Percentiles rank a stretch among this genome's conserved stretches.
phyloP scores from a whole-genome alignment of 2,797 vertebrate genomes.

The Tinamus major region DNA sequence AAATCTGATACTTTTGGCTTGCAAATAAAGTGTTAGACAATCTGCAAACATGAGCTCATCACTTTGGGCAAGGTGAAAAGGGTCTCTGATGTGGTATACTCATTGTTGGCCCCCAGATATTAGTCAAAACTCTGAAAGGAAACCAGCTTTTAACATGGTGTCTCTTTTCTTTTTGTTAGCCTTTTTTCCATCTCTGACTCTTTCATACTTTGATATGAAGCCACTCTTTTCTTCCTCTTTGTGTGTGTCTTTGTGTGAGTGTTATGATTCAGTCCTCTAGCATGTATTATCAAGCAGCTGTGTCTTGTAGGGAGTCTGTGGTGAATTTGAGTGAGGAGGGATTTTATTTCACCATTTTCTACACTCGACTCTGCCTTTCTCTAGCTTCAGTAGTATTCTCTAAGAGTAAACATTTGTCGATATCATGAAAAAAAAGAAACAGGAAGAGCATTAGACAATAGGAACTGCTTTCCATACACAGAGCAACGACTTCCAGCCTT shows the following conservation, averaged over 20 bases:
- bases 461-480: not conserved
- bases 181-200: not conserved
- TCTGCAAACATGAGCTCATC: conserved; percentile 62
- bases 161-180: conserved; percentile 37
- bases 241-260: not conserved
- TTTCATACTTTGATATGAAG: not conserved
- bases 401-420: not conserved
- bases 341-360: not conserved
- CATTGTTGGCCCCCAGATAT: conserved; percentile 4
- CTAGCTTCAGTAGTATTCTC: not conserved
- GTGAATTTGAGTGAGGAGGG: not conserved
- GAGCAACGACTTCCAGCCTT: not conserved
- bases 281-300: not conserved
- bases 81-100: conserved; percentile 17
- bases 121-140: conserved; percentile 16
- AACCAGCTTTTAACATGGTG: not conserved
- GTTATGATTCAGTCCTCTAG: not conserved
- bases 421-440: not conserved
- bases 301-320: not conserved
- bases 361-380: not conserved
- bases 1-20: conserved; percentile 48
- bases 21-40: conserved; percentile 11
- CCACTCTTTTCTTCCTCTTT: not conserved
- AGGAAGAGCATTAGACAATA: not conserved
- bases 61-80: conserved; percentile 49